Evolutionary conservation across 2,113 vertebrate genomes (phyloP), one percentile per base, ranked within the genome.

Genomic region (Beaufortia kweichowensis): DNA sequence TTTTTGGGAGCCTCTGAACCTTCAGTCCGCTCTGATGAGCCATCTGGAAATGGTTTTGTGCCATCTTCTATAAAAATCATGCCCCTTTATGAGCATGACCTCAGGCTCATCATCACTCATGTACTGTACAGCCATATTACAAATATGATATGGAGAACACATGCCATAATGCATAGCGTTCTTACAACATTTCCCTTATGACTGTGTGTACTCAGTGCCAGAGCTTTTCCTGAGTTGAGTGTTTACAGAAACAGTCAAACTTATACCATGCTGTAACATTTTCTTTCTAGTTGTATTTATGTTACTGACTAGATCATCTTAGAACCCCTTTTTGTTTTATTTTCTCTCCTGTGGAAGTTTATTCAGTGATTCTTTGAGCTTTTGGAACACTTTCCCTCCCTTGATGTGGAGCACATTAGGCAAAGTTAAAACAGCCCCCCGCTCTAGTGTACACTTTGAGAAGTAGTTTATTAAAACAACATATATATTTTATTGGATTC

Each of bases 401-500:
- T 74, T 64, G 63, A 78, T 70, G 66, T 39, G 26, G 23, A 80
- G 67, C 19, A 57, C 8, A 76, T 61, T 48, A 33, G 31, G 48
- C 3, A 23, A 66, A 57, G 79, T 78, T 57, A 66, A 77, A 80
- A 79, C 57, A 24, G 43, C 26, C 21, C 28, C 15, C 67, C 77
- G 57, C 65, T 68, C 78, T 70, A 68, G 61, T 56, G 17, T 66
- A 62, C 33, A 60, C 59, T 76, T 76, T 72, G 57, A 84, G 68
- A 79, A 50, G 31, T 23, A 48, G 28, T 63, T 81, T 61, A 67
- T 68, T 73, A 72, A 81, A 61, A 60, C 46, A 75, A 78, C 50
- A 68, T 70, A 85, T 86, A 86, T 74, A 89, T 88, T 84, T 85
- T 76, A 89, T 65, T 65, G 75, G 79, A 79, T 86, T 84, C 82